A percentile compares a stretch with the other conserved stretches of the same genome.
These are phyloP conservation scores for Crioceris asparagi DNA, from an alignment of 2,888 invertebrate genomes.

Conservation along the genomic window DNA sequence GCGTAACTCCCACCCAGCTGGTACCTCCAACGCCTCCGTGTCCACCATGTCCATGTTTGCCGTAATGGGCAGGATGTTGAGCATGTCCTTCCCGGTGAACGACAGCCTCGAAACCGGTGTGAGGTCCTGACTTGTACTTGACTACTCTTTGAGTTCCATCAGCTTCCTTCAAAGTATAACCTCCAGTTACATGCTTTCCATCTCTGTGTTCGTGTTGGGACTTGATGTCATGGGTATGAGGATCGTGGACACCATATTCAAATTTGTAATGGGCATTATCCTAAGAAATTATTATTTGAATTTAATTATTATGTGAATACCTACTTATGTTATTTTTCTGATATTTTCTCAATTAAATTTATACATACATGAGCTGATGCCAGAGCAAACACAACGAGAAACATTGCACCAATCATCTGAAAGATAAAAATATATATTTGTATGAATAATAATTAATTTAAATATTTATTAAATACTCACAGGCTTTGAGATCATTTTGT, in stretches of 20 bases:
- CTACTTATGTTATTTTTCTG: too few relatives aligned
- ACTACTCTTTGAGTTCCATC: slow-evolving; percentile 36
- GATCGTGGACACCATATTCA: slow-evolving; percentile 35
- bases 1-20: slow-evolving; percentile 23
- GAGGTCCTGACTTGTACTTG: slow-evolving; percentile 26
- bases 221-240: slow-evolving; percentile 34
- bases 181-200: slow-evolving; percentile 33
- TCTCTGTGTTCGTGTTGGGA: slow-evolving; percentile 34
- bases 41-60: slow-evolving; percentile 18
- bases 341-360: too few relatives aligned
- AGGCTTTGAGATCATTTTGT: too few relatives aligned
- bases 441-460: too few relatives aligned
- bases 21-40: slow-evolving; percentile 20
- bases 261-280: slow-evolving; percentile 29
- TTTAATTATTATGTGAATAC: too few relatives aligned
- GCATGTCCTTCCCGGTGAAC: slow-evolving; percentile 23
- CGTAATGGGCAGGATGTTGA: slow-evolving; percentile 24
- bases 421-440: too few relatives aligned
- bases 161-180: slow-evolving; percentile 33
- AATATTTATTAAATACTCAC: too few relatives aligned
- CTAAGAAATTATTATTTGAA: too few relatives aligned
- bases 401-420: too few relatives aligned
- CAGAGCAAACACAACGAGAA: too few relatives aligned
- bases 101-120: slow-evolving; percentile 24
- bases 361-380: too few relatives aligned